phyloP scores from a whole-genome alignment of 2,113 vertebrate genomes.

The Siphamia tubifer region DNA sequence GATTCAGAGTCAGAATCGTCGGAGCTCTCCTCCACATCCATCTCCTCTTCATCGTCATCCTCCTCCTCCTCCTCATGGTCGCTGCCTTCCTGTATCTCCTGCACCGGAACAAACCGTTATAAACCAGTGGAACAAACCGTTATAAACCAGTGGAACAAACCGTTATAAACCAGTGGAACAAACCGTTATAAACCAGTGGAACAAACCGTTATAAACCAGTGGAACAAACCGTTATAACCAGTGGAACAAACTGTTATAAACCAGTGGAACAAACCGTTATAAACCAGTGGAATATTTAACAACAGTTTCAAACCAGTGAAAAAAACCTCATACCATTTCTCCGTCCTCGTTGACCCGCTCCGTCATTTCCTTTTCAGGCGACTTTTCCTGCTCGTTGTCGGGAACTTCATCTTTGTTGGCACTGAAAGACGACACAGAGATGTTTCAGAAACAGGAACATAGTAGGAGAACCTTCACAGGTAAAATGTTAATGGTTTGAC shows the following conservation, averaged over 20 bases:
- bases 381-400: constrained; percentile 89
- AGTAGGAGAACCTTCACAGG: not conserved
- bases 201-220: no score
- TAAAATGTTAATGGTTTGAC: no score
- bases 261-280: no score
- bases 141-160: no score
- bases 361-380: constrained; percentile 80
- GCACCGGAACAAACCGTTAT: not conserved
- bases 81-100: constrained; percentile 87
- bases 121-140: no score
- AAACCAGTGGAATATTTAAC: not conserved
- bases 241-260: no score
- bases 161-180: no score
- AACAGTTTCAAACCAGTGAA: no score
- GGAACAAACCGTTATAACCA: no score
- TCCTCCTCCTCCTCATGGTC: constrained; percentile 95
- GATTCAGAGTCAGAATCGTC: constrained; percentile 94
- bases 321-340: constrained; percentile 79
- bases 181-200: no score
- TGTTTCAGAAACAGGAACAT: not conserved
- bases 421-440: constrained; percentile 67
- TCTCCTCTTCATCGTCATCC: constrained; percentile 93
- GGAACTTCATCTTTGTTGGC: constrained; percentile 86
- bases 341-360: constrained; percentile 84
- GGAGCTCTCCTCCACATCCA: constrained; percentile 93